Evolutionary conservation across 2,113 vertebrate genomes (phyloP).

Genomic region (Puntigrus tetrazona): DNA sequence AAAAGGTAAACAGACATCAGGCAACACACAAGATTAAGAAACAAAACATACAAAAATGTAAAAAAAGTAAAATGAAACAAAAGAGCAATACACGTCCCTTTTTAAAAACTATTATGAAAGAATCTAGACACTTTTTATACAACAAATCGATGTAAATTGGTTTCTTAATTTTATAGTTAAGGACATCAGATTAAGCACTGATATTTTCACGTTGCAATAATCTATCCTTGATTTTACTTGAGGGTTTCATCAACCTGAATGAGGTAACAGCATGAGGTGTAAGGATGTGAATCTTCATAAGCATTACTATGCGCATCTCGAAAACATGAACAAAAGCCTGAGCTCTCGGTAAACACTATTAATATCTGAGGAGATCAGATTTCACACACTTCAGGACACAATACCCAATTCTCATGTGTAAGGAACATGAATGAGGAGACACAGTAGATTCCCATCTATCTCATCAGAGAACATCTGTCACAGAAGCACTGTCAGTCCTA

Average conservation of each 20-base stretch:
- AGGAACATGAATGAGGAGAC: slow-evolving; percentile 14
- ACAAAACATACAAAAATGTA: slow-evolving; percentile 58
- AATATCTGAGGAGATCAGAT: slow-evolving; percentile 42
- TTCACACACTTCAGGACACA: slow-evolving; percentile 39
- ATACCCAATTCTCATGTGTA: slow-evolving; percentile 48
- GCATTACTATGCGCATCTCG: slow-evolving; percentile 10
- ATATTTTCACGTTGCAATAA: slow-evolving; percentile 53
- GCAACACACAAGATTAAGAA: slow-evolving; percentile 60
- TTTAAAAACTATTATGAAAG: slow-evolving; percentile 62
- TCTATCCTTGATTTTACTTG: slow-evolving; percentile 49
- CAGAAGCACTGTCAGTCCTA: slow-evolving; percentile 26
- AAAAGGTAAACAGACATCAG: slow-evolving; percentile 75
- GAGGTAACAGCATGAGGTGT: slow-evolving; percentile 53
- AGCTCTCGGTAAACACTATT: slow-evolving; percentile 34
- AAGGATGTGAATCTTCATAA: not conserved
- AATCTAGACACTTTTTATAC: slow-evolving; percentile 61
- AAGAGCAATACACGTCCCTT: slow-evolving; percentile 48
- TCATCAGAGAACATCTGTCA: slow-evolving; percentile 14
- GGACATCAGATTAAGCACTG: slow-evolving; percentile 54
- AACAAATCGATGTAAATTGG: slow-evolving; percentile 58
- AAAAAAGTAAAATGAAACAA: slow-evolving; percentile 55
- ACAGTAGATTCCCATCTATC: slow-evolving; percentile 9
- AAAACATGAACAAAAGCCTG: slow-evolving; percentile 38
- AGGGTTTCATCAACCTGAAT: slow-evolving; percentile 44
- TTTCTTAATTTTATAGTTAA: slow-evolving; percentile 59